These are phyloP conservation scores for Tachysurus vachellii DNA, from an alignment of 2,113 vertebrate species.

Conservation along the genomic window DNA sequence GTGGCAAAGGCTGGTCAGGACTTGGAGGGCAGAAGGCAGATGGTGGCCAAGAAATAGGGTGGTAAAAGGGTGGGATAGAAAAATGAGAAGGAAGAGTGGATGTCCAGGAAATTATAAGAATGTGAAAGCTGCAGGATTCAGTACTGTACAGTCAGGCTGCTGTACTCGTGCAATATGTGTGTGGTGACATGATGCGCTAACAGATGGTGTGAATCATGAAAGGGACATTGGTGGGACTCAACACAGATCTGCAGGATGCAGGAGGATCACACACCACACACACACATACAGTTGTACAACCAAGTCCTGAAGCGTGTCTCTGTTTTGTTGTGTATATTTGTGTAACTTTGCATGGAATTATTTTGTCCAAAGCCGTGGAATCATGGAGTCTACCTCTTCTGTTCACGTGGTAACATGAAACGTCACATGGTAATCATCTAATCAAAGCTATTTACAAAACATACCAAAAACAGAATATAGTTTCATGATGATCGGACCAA, in stretches of 20 bases:
- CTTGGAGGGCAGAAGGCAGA: background rate
- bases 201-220: constrained; percentile 51
- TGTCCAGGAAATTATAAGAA: background rate
- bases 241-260: constrained; percentile 15
- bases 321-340: background rate
- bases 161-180: background rate
- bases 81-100: too few relatives aligned
- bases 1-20: too few relatives aligned
- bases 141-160: background rate
- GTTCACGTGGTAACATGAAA: background rate
- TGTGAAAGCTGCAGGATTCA: background rate
- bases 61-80: background rate
- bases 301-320: background rate
- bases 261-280: constrained; percentile 17
- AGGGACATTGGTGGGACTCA: constrained; percentile 4
- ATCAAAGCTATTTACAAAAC: background rate
- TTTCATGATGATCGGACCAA: background rate
- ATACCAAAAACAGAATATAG: background rate
- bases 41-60: background rate
- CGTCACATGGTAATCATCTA: background rate
- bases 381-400: background rate
- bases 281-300: background rate
- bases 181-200: constrained; percentile 2
- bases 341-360: background rate
- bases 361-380: too few relatives aligned